Percentiles rank a stretch among this genome's conserved stretches.
These are phyloP conservation scores for Trichogramma pretiosum DNA, from an alignment of 1,140 invertebrate genomes.

Conservation along the genomic window DNA sequence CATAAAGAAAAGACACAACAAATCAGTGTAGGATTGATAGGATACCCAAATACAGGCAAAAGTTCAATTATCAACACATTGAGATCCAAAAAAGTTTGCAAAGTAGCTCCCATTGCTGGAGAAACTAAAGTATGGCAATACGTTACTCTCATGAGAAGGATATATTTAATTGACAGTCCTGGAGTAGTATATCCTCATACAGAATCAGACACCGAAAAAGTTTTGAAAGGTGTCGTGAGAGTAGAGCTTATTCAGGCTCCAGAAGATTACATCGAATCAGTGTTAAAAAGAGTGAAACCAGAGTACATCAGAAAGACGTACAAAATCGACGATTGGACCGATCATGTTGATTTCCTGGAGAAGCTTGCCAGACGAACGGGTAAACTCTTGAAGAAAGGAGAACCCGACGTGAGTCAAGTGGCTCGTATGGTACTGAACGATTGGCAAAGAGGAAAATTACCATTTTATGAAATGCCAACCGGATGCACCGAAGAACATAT, in stretches of 20 bases:
- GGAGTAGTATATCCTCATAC: conserved; percentile 93
- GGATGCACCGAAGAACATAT: conserved; percentile 1
- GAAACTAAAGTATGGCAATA: conserved; percentile 99
- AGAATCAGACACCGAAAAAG: conserved; percentile 90
- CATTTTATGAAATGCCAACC: conserved; percentile 81
- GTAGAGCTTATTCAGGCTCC: conserved; percentile 92
- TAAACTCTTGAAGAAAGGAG: conserved; percentile 90
- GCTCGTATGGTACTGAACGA: conserved; percentile 97
- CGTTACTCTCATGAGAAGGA: conserved; percentile 93
- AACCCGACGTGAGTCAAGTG: conserved; percentile 81
- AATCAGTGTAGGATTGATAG: conserved; percentile 98
- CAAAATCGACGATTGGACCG: conserved; percentile 70
- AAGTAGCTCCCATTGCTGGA: conserved; percentile 96
- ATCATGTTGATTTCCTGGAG: conserved; percentile 83
- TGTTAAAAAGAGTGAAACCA: conserved; percentile 79
- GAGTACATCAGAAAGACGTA: conserved; percentile 92
- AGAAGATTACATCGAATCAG: conserved; percentile 84
- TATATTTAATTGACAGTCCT: conserved; percentile 98
- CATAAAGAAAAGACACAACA: conserved; percentile 95
- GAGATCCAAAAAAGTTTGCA: conserved; percentile 91
- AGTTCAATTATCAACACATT: conserved; percentile 97
- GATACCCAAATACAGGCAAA: conserved; percentile 99
- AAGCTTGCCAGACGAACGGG: conserved; percentile 79
- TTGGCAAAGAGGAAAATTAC: conserved; percentile 95
- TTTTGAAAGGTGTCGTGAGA: conserved; percentile 90